phyloP scores from a whole-genome alignment of 2,113 vertebrate species.

The Corapipo altera region DNA sequence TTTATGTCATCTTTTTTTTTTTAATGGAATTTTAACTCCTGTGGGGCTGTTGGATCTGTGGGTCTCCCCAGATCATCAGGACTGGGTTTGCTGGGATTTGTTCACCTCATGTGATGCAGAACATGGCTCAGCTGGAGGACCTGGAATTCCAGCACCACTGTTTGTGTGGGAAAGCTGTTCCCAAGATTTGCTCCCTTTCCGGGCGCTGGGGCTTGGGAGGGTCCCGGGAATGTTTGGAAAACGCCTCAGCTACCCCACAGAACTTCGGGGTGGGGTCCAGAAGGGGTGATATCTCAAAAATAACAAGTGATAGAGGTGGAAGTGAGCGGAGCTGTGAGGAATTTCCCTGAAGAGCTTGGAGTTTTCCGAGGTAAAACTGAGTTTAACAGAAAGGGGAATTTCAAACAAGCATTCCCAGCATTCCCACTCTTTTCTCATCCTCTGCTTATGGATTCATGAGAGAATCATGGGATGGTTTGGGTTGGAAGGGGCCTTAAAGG shows the following conservation, averaged over 20 bases:
- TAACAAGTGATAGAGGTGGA: not conserved
- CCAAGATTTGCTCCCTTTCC: not conserved
- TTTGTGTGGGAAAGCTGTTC: not conserved
- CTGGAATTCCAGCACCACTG: accelerated
- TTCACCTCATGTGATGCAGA: not conserved
- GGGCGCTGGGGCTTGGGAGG: not conserved
- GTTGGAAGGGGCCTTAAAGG: not conserved
- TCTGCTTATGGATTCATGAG: not conserved
- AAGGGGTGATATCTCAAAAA: not conserved
- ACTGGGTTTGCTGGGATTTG: not conserved
- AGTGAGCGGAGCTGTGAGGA: not conserved
- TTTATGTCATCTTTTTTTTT: not conserved
- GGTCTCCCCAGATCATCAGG: not conserved
- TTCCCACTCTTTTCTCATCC: not conserved
- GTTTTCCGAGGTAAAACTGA: not conserved
- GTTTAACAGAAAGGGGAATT: not conserved
- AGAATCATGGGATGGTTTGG: not conserved
- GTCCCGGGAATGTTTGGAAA: not conserved
- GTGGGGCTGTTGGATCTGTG: not conserved
- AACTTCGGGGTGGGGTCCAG: not conserved
- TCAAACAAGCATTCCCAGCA: not conserved
- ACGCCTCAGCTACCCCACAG: not conserved
- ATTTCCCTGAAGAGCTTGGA: not conserved
- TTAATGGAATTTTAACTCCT: not conserved
- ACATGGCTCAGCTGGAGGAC: not conserved